These are phyloP conservation scores for Paedocypris sp. DNA, from an alignment of 2,113 vertebrate genomes.

Conservation along the genomic window DNA sequence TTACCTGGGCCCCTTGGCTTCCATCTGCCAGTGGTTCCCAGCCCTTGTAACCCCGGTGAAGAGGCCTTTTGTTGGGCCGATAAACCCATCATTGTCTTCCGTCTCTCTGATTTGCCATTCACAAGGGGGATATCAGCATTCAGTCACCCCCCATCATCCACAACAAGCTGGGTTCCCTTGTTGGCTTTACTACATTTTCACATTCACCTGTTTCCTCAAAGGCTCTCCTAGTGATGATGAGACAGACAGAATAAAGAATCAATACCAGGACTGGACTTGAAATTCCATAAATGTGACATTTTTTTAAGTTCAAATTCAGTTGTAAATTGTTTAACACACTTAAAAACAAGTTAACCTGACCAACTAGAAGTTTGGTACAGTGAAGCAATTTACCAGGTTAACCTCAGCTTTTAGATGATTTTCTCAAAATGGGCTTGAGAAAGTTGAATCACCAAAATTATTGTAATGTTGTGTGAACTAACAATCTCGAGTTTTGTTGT, in stretches of 20 bases:
- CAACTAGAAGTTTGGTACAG: no score
- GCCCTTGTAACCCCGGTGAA: constrained; percentile 28
- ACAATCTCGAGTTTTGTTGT: no score
- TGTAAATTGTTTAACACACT: no score
- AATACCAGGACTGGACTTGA: no score
- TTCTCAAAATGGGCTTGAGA: no score
- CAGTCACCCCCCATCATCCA: constrained; percentile 11
- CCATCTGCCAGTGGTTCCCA: constrained; percentile 35
- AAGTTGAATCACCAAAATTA: no score
- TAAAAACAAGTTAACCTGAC: no score
- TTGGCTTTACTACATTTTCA: constrained; percentile 1
- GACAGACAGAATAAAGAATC: background rate
- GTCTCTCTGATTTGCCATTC: constrained; percentile 18
- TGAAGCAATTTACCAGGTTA: no score
- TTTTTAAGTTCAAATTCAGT: no score
- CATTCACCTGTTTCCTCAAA: constrained; percentile 2
- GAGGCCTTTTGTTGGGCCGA: constrained; percentile 36
- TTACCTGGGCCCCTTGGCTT: constrained; percentile 32
- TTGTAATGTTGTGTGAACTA: no score
- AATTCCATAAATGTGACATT: no score
- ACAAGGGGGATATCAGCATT: constrained; percentile 28
- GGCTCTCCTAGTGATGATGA: background rate
- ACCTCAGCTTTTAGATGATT: no score
- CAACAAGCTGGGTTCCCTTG: constrained; percentile 2
- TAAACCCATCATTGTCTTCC: constrained; percentile 32